phyloP scores from a whole-genome alignment of 1,140 invertebrate species.

The Hyphantria cunea region DNA sequence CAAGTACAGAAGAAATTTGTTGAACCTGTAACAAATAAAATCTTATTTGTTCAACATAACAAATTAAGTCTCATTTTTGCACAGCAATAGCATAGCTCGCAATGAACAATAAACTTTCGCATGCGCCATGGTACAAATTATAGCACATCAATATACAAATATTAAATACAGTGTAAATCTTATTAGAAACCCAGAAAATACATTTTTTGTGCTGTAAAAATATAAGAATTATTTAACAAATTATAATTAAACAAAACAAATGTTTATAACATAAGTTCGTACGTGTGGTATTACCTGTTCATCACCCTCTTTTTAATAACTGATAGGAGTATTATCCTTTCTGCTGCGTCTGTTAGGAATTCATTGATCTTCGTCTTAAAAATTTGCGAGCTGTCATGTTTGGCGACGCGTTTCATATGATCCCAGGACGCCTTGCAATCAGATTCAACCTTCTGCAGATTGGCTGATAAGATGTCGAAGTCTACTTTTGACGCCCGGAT shows the following conservation, averaged over 20 bases:
- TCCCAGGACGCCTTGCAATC: constrained; percentile 99
- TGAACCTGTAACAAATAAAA: constrained; percentile 86
- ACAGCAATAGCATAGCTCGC: too few relatives aligned
- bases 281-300: constrained; percentile 85
- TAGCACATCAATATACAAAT: too few relatives aligned
- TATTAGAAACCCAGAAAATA: too few relatives aligned
- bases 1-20: constrained; percentile 96
- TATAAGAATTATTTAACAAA: too few relatives aligned
- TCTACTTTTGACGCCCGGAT: constrained; percentile 96
- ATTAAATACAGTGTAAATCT: too few relatives aligned
- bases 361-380: constrained; percentile 97
- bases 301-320: constrained; percentile 95
- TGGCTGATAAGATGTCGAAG: constrained; percentile 93
- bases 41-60: constrained; percentile 41
- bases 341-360: constrained; percentile 97
- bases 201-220: too few relatives aligned
- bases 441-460: constrained; percentile 93
- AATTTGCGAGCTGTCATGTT: constrained; percentile 95
- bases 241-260: too few relatives aligned
- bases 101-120: too few relatives aligned
- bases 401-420: constrained; percentile 96
- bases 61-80: constrained; percentile 28
- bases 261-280: too few relatives aligned
- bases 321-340: constrained; percentile 96
- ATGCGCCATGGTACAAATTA: too few relatives aligned